Evolutionary conservation across 2,113 vertebrate genomes (phyloP).

Genomic region (Pan troglodytes): NHGRI_mPanTro3-v2.1_pri NC_072416.2:59401501-59402000

Average conservation of each 20-base stretch:
- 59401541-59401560: constrained; percentile 52
- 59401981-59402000: background rate
- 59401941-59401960: background rate
- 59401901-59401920: background rate
- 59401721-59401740: background rate
- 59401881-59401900: background rate
- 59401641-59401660: constrained; percentile 40
- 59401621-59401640: constrained; percentile 31
- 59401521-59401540: constrained; percentile 39
- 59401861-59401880: background rate
- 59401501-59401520: constrained; percentile 2
- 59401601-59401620: constrained; percentile 51
- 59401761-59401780: background rate
- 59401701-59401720: background rate
- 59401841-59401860: background rate
- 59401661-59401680: constrained; percentile 23
- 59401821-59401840: background rate
- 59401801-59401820: background rate
- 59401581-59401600: constrained; percentile 44
- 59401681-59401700: background rate
- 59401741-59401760: background rate
- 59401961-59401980: background rate
- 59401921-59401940: background rate
- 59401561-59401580: constrained; percentile 58
- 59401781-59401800: background rate